Evolutionary conservation across 2,113 vertebrate genomes (phyloP).

Genomic region (Synodontis membranacea): DNA sequence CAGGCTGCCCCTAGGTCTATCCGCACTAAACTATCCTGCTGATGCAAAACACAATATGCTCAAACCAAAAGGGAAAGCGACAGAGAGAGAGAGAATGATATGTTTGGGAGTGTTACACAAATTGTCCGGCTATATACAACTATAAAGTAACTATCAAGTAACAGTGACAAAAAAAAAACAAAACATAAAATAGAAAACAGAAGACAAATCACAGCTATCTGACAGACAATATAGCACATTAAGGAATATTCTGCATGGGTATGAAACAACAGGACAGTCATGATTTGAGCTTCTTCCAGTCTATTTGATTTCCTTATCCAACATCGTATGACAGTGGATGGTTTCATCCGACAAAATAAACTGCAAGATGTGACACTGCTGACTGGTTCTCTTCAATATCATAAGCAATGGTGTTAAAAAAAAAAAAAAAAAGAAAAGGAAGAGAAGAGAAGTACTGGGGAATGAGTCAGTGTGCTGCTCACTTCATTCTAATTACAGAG

Average conservation of each 20-base stretch:
- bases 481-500: slow-evolving; percentile 52
- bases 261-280: background rate
- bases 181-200: too few relatives aligned
- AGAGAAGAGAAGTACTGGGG: slow-evolving; percentile 34
- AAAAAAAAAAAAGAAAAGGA: slow-evolving; percentile 25
- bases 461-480: slow-evolving; percentile 54
- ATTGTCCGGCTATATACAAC: slow-evolving; percentile 35
- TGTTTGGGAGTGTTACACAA: slow-evolving; percentile 42
- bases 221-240: background rate
- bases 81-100: slow-evolving; percentile 39
- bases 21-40: slow-evolving; percentile 24
- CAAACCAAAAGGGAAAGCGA: slow-evolving; percentile 35
- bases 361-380: slow-evolving; percentile 29
- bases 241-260: background rate
- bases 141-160: slow-evolving; percentile 39
- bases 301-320: background rate
- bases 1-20: slow-evolving; percentile 32
- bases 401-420: slow-evolving; percentile 35
- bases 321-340: slow-evolving; percentile 22
- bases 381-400: slow-evolving; percentile 35
- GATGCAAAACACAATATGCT: slow-evolving; percentile 36
- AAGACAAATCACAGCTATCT: too few relatives aligned
- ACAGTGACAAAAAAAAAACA: slow-evolving; percentile 21
- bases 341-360: background rate
- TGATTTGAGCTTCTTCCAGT: background rate